Base-by-base conservation (phyloP, 1,140 invertebrate genomes). In the Nasonia giraulti region DNA sequence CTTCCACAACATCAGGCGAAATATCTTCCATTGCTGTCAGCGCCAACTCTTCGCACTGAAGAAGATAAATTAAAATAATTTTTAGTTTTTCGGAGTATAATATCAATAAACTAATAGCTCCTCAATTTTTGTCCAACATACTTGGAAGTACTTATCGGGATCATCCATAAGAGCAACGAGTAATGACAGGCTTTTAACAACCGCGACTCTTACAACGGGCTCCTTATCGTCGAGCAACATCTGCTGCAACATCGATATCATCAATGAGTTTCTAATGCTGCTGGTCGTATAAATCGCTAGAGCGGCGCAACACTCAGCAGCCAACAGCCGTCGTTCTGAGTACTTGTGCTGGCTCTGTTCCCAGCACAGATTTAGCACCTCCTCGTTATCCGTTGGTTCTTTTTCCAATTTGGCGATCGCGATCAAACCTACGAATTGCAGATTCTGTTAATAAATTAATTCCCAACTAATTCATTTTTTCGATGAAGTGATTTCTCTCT, bases 351-450 rank as follows among this genome's bases (percentile, higher is more conserved):
- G 95, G 86, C 96, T 95, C 91, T 96, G 96, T 89, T 96, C 96
- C 96, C 96, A 97, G 88, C 96, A 96, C 85, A 96, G 94, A 2
- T 96, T 96, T n/a, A 97, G 91, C 74, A 97, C 93, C 90, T 96
- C 96, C 86, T 95, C 94, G 85, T 96, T 94, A 20, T 96, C 93
- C 55, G 95, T 89, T 31, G 92, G 91, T 50, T 92, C 93, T 66
- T 94, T 94, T 20, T 93, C 91, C 85, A 92, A 89, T 87, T 95
- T 94, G 12, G 95, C 95, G 88, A 96, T 94, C 8, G 94, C 93
- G 66, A 95, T 91, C 87, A 96, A 94, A 62, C 95, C 95, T 92
- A 78, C 40, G 76, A 86, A 80, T 66, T 66, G 14, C 73, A 84
- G 79, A 73, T 85, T 44, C 33, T 62, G 84, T 85, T 50, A 87